Base-by-base conservation (phyloP, 2,888 invertebrate species). In the Ischnura elegans region DNA sequence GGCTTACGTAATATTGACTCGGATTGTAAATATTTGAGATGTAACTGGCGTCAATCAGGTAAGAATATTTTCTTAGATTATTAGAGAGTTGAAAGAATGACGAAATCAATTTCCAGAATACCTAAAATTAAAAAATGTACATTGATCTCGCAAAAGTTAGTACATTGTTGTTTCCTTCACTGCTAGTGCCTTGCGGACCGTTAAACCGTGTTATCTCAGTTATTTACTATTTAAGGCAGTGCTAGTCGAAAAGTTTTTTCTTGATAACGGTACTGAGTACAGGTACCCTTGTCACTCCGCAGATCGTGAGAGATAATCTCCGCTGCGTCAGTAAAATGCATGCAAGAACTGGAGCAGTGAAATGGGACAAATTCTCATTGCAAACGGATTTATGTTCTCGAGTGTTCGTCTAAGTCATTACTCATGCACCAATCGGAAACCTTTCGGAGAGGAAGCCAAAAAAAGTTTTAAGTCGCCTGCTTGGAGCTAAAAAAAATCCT, bases 381-480 rank as follows among this genome's bases (percentile, higher is more conserved):
- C 36, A 36, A 4, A 36, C 76, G 36, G 76, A 13, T 76, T 76
- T 76, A 13, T 76, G 76, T 36, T 36, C 16, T 36, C n/a, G n/a
- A n/a, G 61, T 36, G 76, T 29, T 76, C 76, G 16, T 36, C 29
- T 13, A 76, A 76, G 25, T 76, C 76, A 36, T 36, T 36, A 76
- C 76, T 76, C 76, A 76, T 76, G 76, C 25, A 36, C 29, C 76
- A 76, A 76, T 76, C 29, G 76, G 76, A 76, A 76, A 29, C 76
- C 76, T 76, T 76, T 76, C 29, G 10, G 76, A 76, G 76, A 36
- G 36, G 76, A 76, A 76, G 76, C 76, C 76, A 29, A 76, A 76
- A 76, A 76, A 76, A 29, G 16, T 10, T 36, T 76, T 76, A 2
- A 36, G 76, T 76, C 29, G 76, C 13, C 29, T 76, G 36, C 76